Evolutionary conservation across 1,140 invertebrate genomes (phyloP).

Genomic region (Pseudomyrmex cubaensis): DNA sequence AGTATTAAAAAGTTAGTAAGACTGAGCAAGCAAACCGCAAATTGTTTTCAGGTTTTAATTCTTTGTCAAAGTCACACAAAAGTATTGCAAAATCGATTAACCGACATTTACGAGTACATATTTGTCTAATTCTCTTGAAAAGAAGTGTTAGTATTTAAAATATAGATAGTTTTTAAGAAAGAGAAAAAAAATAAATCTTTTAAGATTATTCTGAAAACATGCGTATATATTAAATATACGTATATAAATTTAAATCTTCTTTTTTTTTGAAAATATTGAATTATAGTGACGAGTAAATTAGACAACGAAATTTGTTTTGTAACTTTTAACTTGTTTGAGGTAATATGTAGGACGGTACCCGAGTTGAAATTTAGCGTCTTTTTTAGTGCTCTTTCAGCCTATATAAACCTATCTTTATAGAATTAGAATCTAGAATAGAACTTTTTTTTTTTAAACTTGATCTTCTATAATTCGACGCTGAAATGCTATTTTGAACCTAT

Average conservation of each 20-base stretch:
- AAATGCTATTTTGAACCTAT: no score
- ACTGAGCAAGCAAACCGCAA: neutral
- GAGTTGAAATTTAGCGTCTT: neutral
- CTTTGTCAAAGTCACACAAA: neutral
- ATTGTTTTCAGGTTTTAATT: neutral
- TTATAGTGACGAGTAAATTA: no score
- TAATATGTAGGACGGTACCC: neutral
- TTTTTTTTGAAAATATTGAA: neutral
- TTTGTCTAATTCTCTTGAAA: neutral
- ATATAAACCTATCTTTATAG: no score
- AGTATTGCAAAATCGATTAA: neutral
- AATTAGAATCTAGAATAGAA: no score
- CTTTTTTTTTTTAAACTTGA: no score
- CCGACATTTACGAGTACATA: neutral
- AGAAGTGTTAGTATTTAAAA: no score
- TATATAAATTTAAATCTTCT: slow-evolving; percentile 9
- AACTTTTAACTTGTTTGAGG: slow-evolving; percentile 19
- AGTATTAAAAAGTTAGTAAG: slow-evolving; percentile 30
- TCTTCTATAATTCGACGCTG: no score
- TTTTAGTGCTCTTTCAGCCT: no score
- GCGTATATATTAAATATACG: neutral
- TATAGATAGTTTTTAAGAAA: no score
- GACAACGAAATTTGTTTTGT: slow-evolving; percentile 14
- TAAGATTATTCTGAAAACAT: neutral
- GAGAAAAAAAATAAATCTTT: neutral